These are phyloP conservation scores for Morone chrysops DNA, from an alignment of 2,113 vertebrate genomes.

Conservation along the genomic window DNA sequence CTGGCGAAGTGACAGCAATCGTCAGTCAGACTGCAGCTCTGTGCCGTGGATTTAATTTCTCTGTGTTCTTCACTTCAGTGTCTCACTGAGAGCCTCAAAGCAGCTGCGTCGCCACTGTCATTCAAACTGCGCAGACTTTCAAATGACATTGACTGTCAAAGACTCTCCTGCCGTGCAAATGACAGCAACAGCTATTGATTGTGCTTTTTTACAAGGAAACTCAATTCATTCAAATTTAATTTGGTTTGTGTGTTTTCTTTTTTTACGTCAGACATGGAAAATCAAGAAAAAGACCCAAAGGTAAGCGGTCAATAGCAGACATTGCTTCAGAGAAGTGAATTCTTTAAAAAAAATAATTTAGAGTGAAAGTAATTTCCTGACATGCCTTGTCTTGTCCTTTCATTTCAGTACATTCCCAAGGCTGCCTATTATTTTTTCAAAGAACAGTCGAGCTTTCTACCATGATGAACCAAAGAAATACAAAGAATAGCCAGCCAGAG, in stretches of 20 bases:
- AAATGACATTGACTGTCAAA: constrained; percentile 62
- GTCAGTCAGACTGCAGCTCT: constrained; percentile 47
- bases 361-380: constrained; percentile 73
- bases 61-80: constrained; percentile 59
- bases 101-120: constrained; percentile 51
- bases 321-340: constrained; percentile 41
- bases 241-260: constrained; percentile 18
- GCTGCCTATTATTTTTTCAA: constrained; percentile 76
- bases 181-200: constrained; percentile 49
- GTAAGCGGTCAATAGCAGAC: constrained; percentile 43
- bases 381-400: constrained; percentile 67
- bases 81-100: constrained; percentile 64
- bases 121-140: constrained; percentile 60
- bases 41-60: constrained; percentile 65
- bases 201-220: constrained; percentile 28
- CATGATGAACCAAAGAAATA: constrained; percentile 52
- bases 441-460: constrained; percentile 49
- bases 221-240: constrained; percentile 34
- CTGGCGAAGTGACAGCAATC: constrained; percentile 54
- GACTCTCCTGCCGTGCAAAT: constrained; percentile 39
- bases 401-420: constrained; percentile 69
- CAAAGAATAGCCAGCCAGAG: constrained; percentile 38
- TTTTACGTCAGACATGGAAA: constrained; percentile 23
- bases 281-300: background rate
- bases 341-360: constrained; percentile 51